Evolutionary conservation across 2,888 invertebrate genomes (phyloP), one percentile per base, ranked within the genome.

Genomic region (Lasius platythorax): DNA sequence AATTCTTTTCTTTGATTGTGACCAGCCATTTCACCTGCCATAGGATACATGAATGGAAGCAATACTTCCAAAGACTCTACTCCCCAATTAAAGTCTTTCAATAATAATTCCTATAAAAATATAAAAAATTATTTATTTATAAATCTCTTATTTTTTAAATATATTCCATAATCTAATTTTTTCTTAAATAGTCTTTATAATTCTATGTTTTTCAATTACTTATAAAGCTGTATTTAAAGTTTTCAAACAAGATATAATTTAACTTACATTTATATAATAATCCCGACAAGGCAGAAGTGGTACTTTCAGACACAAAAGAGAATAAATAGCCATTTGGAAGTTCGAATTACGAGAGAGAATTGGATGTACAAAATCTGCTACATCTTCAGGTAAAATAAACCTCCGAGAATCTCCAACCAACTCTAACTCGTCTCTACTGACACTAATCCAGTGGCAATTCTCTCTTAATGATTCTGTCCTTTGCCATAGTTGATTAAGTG

Each of bases 391-490:
- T 87, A 96, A 96, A 63, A 97, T 96, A 91, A 97, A 95, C 92
- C 97, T 96, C 94, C 97, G 96, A 85, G 97, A 96, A 95, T 97
- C 97, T 91, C 96, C 95, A 92, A 96, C 95, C 43, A 95, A 91
- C 88, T 95, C 95, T n/a, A 95, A 92, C 56, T 94, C 92, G 64
- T 95, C 95, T 46, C 94, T 94, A 30, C 95, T 95, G 11, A 94
- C 92, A 1, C 97, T 96, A 56, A 97, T 95, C 96, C 97, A 98
- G 95, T 97, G 97, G 91, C 96, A 97, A 28, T 96, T 96, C 91
- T 97, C 97, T n/a, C 98, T 96, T 79, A 97, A 95, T 15, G 97
- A 96, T 95, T 98, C 98, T 84, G 97, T 96, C 85, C 98, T 96
- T 89, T 97, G 95, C 98, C 98, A 98, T 87, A 98, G 95, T 89